These are phyloP conservation scores for Psittacula echo DNA, from an alignment of 2,797 vertebrate species.

Conservation along the genomic window DNA sequence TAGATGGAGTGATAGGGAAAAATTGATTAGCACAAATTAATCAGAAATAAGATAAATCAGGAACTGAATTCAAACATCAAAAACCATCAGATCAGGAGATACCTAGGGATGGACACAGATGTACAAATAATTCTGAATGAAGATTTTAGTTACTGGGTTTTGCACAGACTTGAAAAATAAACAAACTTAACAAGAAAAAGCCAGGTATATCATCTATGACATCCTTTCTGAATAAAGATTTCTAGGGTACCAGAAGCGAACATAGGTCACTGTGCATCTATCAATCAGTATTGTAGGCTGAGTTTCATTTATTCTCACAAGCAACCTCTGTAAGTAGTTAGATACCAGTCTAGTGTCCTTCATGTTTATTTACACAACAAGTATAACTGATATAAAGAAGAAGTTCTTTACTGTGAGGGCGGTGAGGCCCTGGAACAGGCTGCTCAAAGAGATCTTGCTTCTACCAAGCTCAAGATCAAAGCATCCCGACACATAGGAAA, in stretches of 20 bases:
- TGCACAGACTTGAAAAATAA: neutral
- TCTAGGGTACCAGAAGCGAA: neutral
- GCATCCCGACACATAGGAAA: no score
- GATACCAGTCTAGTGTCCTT: neutral
- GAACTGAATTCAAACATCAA: neutral
- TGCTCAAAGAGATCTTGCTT: neutral
- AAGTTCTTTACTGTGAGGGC: neutral
- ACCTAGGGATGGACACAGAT: neutral
- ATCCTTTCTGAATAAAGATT: neutral
- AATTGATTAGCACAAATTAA: neutral
- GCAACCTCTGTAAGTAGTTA: neutral
- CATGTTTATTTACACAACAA: neutral
- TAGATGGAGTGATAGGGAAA: neutral
- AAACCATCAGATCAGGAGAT: neutral
- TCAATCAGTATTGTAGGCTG: neutral
- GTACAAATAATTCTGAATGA: neutral
- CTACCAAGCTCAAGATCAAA: no score
- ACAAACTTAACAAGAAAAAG: neutral
- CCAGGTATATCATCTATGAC: accelerated
- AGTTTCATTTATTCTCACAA: neutral
- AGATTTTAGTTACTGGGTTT: neutral
- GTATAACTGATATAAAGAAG: neutral
- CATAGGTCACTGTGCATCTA: neutral
- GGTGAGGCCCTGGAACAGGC: neutral
- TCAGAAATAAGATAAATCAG: neutral